A percentile compares a stretch with the other conserved stretches of the same genome.
Conservation (phyloP, 2,888 invertebrate genomes). For the Belgica antarctica region DNA sequence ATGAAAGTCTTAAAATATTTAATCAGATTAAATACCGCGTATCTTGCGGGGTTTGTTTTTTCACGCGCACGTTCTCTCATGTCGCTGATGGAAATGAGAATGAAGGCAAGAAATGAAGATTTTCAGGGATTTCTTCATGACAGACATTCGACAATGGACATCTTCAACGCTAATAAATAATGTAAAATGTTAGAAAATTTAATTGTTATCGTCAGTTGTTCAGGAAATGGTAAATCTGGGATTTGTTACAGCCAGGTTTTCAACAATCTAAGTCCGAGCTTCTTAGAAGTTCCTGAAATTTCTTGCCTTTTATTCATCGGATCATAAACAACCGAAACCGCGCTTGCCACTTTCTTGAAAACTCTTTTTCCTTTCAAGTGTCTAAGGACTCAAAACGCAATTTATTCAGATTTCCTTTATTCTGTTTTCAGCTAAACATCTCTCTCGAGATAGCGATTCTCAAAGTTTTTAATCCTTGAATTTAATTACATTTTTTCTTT, state of each 20-base stretch:
- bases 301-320: no score
- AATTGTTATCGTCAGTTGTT: no score
- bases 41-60: constrained; percentile 7
- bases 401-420: background rate
- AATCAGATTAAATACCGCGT: constrained; percentile 21
- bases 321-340: constrained; percentile 5
- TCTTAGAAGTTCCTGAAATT: no score
- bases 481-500: constrained; percentile 36
- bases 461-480: constrained; percentile 37
- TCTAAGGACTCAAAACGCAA: no score
- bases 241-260: no score
- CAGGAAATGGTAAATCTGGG: no score
- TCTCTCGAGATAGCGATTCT: background rate
- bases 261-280: no score
- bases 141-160: no score
- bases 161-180: no score
- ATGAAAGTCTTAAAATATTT: background rate
- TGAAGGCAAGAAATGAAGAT: no score
- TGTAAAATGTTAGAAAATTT: no score
- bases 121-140: no score
- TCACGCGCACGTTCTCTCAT: background rate
- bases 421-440: background rate
- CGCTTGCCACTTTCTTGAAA: constrained; percentile 12
- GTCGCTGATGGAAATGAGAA: background rate
- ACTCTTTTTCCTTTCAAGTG: background rate